A percentile compares a stretch with the other conserved stretches of the same genome.
Conservation (phyloP, 2,797 vertebrate genomes). For the Lagorchestes hirsutus region DNA sequence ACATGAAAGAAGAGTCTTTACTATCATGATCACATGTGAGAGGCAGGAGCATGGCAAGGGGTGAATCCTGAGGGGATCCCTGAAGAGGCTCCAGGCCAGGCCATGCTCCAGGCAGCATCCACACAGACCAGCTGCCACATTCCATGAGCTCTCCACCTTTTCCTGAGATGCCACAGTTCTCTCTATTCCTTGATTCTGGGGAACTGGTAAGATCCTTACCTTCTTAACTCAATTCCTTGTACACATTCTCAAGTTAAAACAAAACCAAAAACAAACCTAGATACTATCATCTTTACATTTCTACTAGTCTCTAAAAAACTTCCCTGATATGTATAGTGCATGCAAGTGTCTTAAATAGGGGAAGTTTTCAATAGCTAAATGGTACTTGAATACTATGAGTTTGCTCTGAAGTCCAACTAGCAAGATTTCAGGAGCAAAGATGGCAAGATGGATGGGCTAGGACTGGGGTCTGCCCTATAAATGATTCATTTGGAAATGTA, state of each 20-base stretch:
- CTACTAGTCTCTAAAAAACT: conserved; percentile 67
- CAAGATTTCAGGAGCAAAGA: conserved; percentile 64
- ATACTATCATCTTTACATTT: conserved; percentile 59
- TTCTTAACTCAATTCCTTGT: neutral
- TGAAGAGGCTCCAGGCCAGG: neutral
- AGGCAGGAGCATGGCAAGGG: neutral
- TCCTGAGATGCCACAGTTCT: conserved; percentile 42
- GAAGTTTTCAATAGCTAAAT: conserved; percentile 43
- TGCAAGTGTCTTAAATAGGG: conserved; percentile 72
- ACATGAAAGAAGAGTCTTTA: conserved; percentile 4
- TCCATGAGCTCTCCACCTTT: neutral
- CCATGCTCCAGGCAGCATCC: neutral
- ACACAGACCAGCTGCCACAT: neutral
- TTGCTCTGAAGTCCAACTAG: conserved; percentile 58
- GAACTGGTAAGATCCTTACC: neutral
- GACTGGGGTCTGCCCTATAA: conserved; percentile 13
- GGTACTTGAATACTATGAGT: conserved; percentile 48
- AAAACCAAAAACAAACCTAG: neutral
- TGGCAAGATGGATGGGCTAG: conserved; percentile 31
- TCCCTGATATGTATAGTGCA: conserved; percentile 71
- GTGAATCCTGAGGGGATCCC: neutral
- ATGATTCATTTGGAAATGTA: conserved; percentile 40
- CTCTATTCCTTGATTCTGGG: conserved; percentile 40
- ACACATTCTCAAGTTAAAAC: conserved; percentile 48
- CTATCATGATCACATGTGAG: neutral